Evolutionary conservation across 2,797 vertebrate species (phyloP), one percentile per base, ranked within the genome.

Genomic region (Caiman crocodilus): DNA sequence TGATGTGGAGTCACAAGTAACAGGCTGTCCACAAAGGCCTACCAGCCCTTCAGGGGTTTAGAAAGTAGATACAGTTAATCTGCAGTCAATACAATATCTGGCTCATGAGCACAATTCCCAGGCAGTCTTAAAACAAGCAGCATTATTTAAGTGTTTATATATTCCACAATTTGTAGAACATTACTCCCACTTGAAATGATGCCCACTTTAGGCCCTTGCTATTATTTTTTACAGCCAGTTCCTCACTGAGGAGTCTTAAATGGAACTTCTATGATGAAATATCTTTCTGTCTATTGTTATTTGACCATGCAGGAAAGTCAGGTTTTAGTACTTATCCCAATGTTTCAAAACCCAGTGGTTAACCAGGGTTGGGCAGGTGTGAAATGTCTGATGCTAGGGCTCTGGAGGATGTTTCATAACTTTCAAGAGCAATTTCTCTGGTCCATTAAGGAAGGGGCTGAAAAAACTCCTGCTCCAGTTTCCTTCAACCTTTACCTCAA

Each of bases 401-500:
- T 74, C 82, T 75, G 74, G 67, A 65, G 65, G 91, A 42, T 26
- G 91, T 89, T 91, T 90, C 90, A 84, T 56, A 86, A 90, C 59
- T 81, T 74, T 56, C 76, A 89, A 90, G 28, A 76, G 91, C 69
- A 90, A 80, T 63, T 74, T 58, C 91, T 92, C 64, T 91, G 35
- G 55, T 76, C 90, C 90, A 82, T 80, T 91, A 89, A 91, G 91
- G 80, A 63, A 76, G 87, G 80, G 83, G 94, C 42, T 71, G 83
- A 81, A 94, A 87, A 13, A 94, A 92, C 89, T 87, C n/a, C 26
- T 82, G 57, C 78, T 71, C n/a, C 79, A 94, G 20, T 57, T 93
- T 89, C 83, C 87, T 77, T 78, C 35, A 79, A 23, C 16, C 57
- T 18, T 32, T 8, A 87, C 35, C 21, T 69, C 76, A 71, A 61